These are phyloP conservation scores for Lithobates sylvaticus DNA, from an alignment of 2,797 vertebrate species.

Conservation along the genomic window DNA sequence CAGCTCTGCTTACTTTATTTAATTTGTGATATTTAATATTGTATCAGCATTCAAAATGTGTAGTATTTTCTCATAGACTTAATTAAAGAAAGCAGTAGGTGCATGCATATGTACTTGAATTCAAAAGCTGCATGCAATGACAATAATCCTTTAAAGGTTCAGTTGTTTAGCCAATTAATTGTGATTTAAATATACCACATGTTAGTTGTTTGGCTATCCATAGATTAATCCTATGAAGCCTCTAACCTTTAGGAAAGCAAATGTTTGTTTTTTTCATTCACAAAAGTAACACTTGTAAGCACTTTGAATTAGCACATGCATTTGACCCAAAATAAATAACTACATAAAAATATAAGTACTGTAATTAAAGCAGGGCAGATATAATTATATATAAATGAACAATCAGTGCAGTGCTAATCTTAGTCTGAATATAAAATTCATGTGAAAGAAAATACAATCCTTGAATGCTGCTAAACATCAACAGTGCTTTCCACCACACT, in stretches of 20 bases:
- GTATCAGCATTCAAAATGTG: slow-evolving; percentile 44
- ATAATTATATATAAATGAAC: too few relatives aligned
- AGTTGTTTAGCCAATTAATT: slow-evolving; percentile 53
- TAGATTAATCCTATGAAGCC: slow-evolving; percentile 27
- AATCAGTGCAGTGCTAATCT: too few relatives aligned
- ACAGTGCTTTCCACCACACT: too few relatives aligned
- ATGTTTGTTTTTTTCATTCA: background rate
- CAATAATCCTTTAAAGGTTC: slow-evolving; percentile 60
- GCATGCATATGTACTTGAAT: slow-evolving; percentile 40
- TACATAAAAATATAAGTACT: background rate
- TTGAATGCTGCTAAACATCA: too few relatives aligned
- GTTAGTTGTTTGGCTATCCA: slow-evolving; percentile 17
- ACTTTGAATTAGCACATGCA: slow-evolving; percentile 8
- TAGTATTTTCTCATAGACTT: slow-evolving; percentile 22
- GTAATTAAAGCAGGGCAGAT: too few relatives aligned
- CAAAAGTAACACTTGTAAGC: background rate
- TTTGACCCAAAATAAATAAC: background rate
- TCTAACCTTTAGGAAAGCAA: slow-evolving; percentile 18
- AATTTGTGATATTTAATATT: slow-evolving; percentile 48
- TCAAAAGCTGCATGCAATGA: slow-evolving; percentile 43
- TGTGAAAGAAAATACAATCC: too few relatives aligned
- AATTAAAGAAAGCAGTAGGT: slow-evolving; percentile 55
- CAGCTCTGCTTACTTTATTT: slow-evolving; percentile 19
- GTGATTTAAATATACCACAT: slow-evolving; percentile 33
- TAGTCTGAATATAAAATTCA: too few relatives aligned